phyloP scores from a whole-genome alignment of 2,888 invertebrate genomes.

The Spialia ferax region DNA sequence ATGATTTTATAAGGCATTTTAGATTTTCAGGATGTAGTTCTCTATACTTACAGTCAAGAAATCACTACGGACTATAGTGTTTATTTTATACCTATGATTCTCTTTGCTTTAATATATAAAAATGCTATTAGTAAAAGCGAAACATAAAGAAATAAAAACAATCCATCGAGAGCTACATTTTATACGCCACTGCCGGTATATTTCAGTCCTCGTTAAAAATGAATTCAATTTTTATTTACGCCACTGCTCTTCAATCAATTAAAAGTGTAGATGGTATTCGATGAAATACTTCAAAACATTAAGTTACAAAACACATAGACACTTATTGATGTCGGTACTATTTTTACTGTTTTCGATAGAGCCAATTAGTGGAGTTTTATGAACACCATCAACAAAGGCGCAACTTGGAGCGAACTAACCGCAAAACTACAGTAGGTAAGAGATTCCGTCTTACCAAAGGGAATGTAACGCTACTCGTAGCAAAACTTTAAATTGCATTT shows the following conservation, averaged over 20 bases:
- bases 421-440: slow-evolving; percentile 68
- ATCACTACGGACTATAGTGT: too few relatives aligned
- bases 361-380: slow-evolving; percentile 66
- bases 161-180: slow-evolving; percentile 7
- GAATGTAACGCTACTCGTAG: slow-evolving; percentile 77
- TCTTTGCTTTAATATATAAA: not conserved
- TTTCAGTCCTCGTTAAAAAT: slow-evolving; percentile 36
- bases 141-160: not conserved
- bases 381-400: slow-evolving; percentile 64
- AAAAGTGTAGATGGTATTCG: slow-evolving; percentile 34
- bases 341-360: slow-evolving; percentile 38
- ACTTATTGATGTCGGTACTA: not conserved
- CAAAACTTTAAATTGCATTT: slow-evolving; percentile 83
- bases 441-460: slow-evolving; percentile 74
- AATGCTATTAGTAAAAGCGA: not conserved
- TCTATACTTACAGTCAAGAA: too few relatives aligned
- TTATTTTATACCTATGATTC: too few relatives aligned
- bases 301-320: slow-evolving; percentile 2
- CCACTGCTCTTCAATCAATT: slow-evolving; percentile 35
- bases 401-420: slow-evolving; percentile 68
- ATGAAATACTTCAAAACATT: slow-evolving; percentile 7
- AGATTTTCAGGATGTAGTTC: too few relatives aligned
- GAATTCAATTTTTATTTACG: slow-evolving; percentile 37
- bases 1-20: too few relatives aligned
- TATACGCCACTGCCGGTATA: slow-evolving; percentile 23